These are phyloP conservation scores for Pelecanoides urinatrix DNA, from an alignment of 2,113 vertebrate species.

Conservation along the genomic window DNA sequence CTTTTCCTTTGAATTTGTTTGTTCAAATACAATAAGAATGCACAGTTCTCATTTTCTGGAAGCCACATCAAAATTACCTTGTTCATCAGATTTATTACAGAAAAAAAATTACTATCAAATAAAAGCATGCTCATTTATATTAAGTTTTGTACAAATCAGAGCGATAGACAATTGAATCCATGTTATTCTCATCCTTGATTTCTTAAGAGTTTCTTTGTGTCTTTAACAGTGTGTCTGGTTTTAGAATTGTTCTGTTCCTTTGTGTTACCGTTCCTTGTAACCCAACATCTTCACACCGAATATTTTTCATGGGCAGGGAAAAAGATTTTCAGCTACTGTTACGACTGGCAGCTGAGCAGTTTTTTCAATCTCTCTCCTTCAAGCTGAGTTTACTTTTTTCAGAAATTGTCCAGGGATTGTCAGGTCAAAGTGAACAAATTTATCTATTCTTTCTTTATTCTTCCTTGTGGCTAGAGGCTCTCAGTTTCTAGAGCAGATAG, in stretches of 20 bases:
- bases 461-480: neutral
- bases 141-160: neutral
- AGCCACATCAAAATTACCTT: neutral
- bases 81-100: neutral
- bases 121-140: neutral
- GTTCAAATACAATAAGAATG: neutral
- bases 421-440: neutral
- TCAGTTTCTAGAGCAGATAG: neutral
- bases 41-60: neutral
- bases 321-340: neutral
- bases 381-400: neutral
- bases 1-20: neutral
- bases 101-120: neutral
- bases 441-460: neutral
- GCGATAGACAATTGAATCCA: neutral
- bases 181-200: neutral
- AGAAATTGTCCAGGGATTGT: neutral
- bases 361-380: neutral
- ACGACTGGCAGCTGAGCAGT: neutral
- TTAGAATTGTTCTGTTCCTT: neutral
- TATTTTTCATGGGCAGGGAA: neutral
- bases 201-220: neutral
- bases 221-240: neutral
- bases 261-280: neutral
- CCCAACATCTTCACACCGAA: neutral